These are phyloP conservation scores for Nilaparvata lugens DNA, from an alignment of 1,140 invertebrate species.

Conservation along the genomic window DNA sequence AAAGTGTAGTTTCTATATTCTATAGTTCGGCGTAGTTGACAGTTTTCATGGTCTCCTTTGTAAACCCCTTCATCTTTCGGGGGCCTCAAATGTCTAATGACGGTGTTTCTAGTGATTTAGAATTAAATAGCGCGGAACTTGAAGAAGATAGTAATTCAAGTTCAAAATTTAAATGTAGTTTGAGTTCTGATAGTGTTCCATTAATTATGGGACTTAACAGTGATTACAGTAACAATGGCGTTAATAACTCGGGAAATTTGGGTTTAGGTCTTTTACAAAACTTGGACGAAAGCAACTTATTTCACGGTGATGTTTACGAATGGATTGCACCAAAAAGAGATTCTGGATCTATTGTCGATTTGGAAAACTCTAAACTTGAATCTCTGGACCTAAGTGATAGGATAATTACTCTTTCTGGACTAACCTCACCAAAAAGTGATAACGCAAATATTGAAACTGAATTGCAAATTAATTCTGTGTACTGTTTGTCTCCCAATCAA, in stretches of 20 bases:
- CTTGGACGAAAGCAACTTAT: not conserved
- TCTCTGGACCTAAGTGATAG: not conserved
- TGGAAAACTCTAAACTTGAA: not conserved
- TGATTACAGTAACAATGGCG: not conserved
- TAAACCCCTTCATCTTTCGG: not conserved
- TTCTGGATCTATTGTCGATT: not conserved
- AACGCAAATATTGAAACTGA: not conserved
- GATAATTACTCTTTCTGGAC: not conserved
- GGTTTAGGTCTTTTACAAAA: not conserved
- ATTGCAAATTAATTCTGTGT: not conserved
- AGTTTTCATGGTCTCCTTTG: not conserved
- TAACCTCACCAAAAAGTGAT: not conserved
- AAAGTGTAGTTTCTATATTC: too few species aligned
- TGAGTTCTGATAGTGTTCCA: not conserved
- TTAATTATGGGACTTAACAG: not conserved
- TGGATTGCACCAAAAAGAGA: not conserved
- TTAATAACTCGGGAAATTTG: not conserved
- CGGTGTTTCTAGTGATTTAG: not conserved
- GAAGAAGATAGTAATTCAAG: not conserved
- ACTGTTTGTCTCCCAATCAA: not conserved
- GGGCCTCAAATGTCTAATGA: not conserved
- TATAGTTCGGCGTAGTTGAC: not conserved
- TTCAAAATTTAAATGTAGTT: not conserved
- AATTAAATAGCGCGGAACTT: constrained; percentile 1
- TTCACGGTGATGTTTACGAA: not conserved